Evolutionary conservation across 2,888 invertebrate species (phyloP), one percentile per base, ranked within the genome.

Genomic region (Erebia palarica): DNA sequence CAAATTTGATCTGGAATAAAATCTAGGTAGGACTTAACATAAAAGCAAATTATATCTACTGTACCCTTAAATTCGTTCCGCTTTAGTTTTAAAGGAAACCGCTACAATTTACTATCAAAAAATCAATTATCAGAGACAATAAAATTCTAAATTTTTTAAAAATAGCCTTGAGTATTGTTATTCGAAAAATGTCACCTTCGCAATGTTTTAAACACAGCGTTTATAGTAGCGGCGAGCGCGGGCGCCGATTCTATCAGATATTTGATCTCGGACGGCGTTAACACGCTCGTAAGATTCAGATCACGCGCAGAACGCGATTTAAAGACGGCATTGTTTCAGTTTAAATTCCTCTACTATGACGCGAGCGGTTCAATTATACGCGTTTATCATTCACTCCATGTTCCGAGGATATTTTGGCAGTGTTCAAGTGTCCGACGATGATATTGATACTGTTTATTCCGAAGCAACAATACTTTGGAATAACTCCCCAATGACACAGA

Each of bases 271-370:
- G 66, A 65, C 70, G 69, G 65, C 73, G 67, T 73, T 73, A 71
- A 72, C 73, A 73, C 73, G 65, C 58, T 69, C 64, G 71, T 67
- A 68, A 73, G 70, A 89, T 89, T 87, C 90, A 55, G 73, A 78
- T 84, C 91, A 90, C 91, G 90, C 79, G 77, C 81, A 72, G 75
- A 78, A 74, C 81, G 83, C 74, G 75, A 72, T 76, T 78, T 77
- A 77, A 85, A 89, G 85, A 87, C 87, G 85, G 85, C 86, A 91
- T 91, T 91, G 91, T 91, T 89, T 89, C 86, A 86, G 86, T 86
- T 88, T 82, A 89, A 88, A 90, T 90, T 89, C 90, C 82, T 84
- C 78, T 82, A 84, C 85, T 89, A 86, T 91, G 90, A 90, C 90
- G 91, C 82, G 85, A 85, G 82, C 77, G 81, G 77, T 86, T 86